phyloP scores from a whole-genome alignment of 1,140 invertebrate species.

The Drosophila orena region DNA sequence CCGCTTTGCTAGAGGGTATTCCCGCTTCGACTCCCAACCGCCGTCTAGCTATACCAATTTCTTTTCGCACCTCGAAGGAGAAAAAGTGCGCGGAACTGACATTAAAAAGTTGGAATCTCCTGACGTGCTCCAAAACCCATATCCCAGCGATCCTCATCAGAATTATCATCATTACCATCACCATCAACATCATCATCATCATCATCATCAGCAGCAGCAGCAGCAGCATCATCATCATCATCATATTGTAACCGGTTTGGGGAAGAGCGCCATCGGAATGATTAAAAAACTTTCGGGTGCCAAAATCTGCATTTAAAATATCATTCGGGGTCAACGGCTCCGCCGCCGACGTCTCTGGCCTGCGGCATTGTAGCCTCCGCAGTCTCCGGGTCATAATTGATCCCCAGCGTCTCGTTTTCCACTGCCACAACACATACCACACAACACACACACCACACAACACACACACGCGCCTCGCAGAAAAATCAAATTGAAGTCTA shows the following conservation, averaged over 20 bases:
- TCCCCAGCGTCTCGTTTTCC: slow-evolving; percentile 74
- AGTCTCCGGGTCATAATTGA: slow-evolving; percentile 69
- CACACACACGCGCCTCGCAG: slow-evolving; percentile 23
- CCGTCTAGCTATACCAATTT: slow-evolving; percentile 7
- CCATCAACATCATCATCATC: slow-evolving; percentile 18
- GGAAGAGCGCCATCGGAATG: slow-evolving; percentile 59
- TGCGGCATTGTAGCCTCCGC: slow-evolving; percentile 34
- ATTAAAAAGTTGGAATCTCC: slow-evolving; percentile 64
- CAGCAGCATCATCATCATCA: slow-evolving; percentile 23
- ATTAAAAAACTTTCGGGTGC: slow-evolving; percentile 77
- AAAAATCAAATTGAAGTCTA: slow-evolving; percentile 81
- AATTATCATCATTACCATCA: slow-evolving; percentile 29
- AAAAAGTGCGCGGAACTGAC: slow-evolving; percentile 64
- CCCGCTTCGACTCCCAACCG: not conserved
- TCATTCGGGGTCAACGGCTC: slow-evolving; percentile 55
- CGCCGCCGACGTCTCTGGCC: slow-evolving; percentile 49
- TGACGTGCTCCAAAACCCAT: slow-evolving; percentile 46
- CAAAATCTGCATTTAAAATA: slow-evolving; percentile 63
- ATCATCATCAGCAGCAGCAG: slow-evolving; percentile 17
- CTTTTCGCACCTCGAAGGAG: slow-evolving; percentile 51
- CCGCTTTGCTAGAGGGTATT: not conserved
- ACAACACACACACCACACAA: slow-evolving; percentile 20
- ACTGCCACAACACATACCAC: slow-evolving; percentile 1
- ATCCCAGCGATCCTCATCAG: slow-evolving; percentile 16
- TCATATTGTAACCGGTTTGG: slow-evolving; percentile 8